Evolutionary conservation across 1,140 invertebrate species (phyloP).

Genomic region (Telenomus remus): DNA sequence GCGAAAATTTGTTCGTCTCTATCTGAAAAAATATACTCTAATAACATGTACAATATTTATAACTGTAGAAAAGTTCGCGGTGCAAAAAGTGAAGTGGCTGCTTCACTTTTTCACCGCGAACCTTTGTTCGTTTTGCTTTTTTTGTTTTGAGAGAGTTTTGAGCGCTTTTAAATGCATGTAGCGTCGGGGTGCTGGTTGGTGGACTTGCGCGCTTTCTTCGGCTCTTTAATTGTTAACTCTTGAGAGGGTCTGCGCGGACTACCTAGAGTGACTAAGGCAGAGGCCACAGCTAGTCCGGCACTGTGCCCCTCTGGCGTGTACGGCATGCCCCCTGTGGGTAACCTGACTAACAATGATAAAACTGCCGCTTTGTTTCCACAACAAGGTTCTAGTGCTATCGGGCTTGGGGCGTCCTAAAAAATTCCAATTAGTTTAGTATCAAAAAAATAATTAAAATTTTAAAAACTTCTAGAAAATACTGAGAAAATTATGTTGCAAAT

Average conservation of each 20-base stretch:
- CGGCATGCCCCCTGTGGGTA: constrained; percentile 86
- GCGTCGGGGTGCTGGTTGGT: constrained; percentile 84
- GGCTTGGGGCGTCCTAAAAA: constrained; percentile 86
- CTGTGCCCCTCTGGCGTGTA: constrained; percentile 90
- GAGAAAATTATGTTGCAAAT: too few relatives aligned
- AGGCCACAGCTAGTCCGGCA: constrained; percentile 87
- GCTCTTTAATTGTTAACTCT: constrained; percentile 80
- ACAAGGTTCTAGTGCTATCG: constrained; percentile 95
- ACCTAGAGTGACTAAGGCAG: constrained; percentile 89
- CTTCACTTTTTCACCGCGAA: constrained; percentile 4
- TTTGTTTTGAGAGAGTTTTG: constrained; percentile 3
- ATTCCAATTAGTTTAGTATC: constrained; percentile 1
- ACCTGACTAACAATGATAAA: constrained; percentile 91
- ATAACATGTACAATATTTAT: constrained; percentile 59
- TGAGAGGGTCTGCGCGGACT: constrained; percentile 84
- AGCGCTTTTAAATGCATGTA: constrained; percentile 70
- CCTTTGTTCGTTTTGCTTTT: constrained; percentile 1
- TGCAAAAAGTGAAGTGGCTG: background rate
- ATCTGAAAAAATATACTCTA: constrained; percentile 60
- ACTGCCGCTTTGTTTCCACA: constrained; percentile 92
- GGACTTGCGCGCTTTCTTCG: constrained; percentile 79
- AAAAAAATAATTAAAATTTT: background rate
- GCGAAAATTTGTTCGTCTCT: constrained; percentile 55
- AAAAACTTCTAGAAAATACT: background rate
- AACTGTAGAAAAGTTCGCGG: constrained; percentile 12